Conservation (phyloP, 2,113 vertebrate genomes). For the Odontophorus gujanensis region DNA sequence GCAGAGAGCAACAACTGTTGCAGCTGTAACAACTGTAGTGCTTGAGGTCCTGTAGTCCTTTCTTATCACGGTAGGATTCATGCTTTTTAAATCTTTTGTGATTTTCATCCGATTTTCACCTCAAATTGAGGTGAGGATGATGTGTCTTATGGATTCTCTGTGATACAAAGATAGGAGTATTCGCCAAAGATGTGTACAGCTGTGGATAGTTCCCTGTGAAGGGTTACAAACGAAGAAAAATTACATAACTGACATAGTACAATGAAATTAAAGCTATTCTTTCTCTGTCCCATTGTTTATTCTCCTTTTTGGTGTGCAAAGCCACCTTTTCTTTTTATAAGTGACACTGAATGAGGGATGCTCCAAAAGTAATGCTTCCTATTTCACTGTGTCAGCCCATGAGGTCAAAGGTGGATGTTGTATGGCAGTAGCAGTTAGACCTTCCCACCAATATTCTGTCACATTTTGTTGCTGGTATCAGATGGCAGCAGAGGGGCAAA, state of each 20-base stretch:
- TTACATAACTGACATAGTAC: neutral
- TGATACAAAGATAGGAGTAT: neutral
- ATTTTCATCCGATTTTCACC: neutral
- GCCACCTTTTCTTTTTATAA: neutral
- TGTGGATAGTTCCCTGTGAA: neutral
- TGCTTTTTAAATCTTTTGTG: neutral
- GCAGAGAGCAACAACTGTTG: neutral
- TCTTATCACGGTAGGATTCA: neutral
- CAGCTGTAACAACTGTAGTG: neutral
- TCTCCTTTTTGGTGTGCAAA: neutral
- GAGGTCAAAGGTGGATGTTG: no score
- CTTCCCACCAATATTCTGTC: no score
- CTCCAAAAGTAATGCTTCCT: no score
- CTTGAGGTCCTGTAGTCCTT: neutral
- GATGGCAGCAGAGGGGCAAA: no score
- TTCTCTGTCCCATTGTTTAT: neutral
- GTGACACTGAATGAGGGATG: no score
- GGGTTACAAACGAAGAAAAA: neutral
- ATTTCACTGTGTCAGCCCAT: no score
- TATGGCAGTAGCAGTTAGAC: no score
- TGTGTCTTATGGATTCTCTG: neutral
- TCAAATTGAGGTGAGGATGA: neutral
- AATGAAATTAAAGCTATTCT: neutral
- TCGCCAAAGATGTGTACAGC: neutral
- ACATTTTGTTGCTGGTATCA: no score